phyloP scores from a whole-genome alignment of 2,797 vertebrate genomes.

The Sebastes diaconus region DNA sequence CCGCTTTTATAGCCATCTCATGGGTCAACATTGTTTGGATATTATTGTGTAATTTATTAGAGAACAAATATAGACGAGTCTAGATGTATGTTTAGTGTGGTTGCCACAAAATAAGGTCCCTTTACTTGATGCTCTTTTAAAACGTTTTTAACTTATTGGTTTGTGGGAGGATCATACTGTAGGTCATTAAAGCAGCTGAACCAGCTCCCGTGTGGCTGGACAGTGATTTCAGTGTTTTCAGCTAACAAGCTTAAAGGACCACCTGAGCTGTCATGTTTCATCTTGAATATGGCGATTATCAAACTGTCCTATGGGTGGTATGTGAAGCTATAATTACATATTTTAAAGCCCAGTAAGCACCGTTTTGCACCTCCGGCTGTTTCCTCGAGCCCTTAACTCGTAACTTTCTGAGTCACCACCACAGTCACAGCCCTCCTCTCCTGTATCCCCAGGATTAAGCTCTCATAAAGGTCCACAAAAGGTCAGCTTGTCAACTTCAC shows the following conservation, averaged over 20 bases:
- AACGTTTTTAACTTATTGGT: constrained; percentile 65
- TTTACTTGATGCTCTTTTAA: constrained; percentile 82
- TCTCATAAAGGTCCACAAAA: constrained; percentile 73
- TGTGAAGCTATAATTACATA: constrained; percentile 17
- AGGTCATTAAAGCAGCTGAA: constrained; percentile 48
- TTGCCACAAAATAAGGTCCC: constrained; percentile 85
- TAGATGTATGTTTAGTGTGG: constrained; percentile 84
- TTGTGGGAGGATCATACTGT: constrained; percentile 7
- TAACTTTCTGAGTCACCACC: constrained; percentile 56
- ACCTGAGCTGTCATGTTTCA: constrained; percentile 9
- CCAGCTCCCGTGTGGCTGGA: constrained; percentile 4
- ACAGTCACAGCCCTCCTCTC: constrained; percentile 42
- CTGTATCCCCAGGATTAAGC: constrained; percentile 57
- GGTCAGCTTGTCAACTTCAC: constrained; percentile 76
- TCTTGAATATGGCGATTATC: background rate
- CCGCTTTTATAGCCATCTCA: constrained; percentile 79
- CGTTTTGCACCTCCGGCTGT: constrained; percentile 5
- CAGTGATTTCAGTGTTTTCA: constrained; percentile 23
- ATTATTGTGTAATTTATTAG: constrained; percentile 84
- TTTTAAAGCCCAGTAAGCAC: constrained; percentile 2
- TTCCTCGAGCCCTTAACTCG: constrained; percentile 12
- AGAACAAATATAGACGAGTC: constrained; percentile 76
- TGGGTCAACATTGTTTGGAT: constrained; percentile 75
- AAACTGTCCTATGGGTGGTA: constrained; percentile 12
- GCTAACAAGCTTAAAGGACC: constrained; percentile 14